Base-by-base conservation (phyloP, 37 sponge, comb jelly and placozoan genomes). In the Spongilla lacustris region DNA sequence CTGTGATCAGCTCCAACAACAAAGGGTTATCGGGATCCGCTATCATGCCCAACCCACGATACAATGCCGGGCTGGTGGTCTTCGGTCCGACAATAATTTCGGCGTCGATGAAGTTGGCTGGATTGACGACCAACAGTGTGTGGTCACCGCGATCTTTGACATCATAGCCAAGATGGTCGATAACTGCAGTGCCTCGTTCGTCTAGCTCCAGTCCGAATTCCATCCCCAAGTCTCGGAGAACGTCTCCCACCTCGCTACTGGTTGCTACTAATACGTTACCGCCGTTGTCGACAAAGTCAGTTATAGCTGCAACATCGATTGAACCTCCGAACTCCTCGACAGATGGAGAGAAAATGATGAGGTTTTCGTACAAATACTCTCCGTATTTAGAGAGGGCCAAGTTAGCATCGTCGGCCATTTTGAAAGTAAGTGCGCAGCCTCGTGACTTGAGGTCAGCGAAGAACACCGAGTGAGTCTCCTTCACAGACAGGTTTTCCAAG, bases 91-190 rank as follows among this genome's bases (percentile, higher is more conserved):
- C 93, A 17, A 97, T 91, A 17, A 87, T 19, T 11, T 81, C 75
- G 27, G 89, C 67, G 68, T 93, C 88, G 28, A 93, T 89, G 33
- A 97, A 30, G 67, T 86, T 87, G 23, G 66, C 66, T 11, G 93
- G 88, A 36, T 92, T 85, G 10, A 90, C 88, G 3, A 83, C 98
- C 12, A 97, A 34, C 12, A 93, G 84, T 1, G 94, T 91, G 82
- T 97, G 98, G 38, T 97, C 89, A 14, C 98, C 98, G 13, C 68
- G 75, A 82, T 98, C 98, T 29, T 89, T 89, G 19, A 93, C 77
- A 48, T 98, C 98, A 69, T 98, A 92, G 74, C 94, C 96, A 80
- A 98, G 74, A 79, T 98, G 98, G 78, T 98, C 98, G 50, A 98
- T 98, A 22, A 94, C 97, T 21, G 95, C 73, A 1, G 98, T 98